These are phyloP conservation scores for Lepidurus arcticus DNA, from an alignment of 1,140 invertebrate genomes.

Conservation along the genomic window DNA sequence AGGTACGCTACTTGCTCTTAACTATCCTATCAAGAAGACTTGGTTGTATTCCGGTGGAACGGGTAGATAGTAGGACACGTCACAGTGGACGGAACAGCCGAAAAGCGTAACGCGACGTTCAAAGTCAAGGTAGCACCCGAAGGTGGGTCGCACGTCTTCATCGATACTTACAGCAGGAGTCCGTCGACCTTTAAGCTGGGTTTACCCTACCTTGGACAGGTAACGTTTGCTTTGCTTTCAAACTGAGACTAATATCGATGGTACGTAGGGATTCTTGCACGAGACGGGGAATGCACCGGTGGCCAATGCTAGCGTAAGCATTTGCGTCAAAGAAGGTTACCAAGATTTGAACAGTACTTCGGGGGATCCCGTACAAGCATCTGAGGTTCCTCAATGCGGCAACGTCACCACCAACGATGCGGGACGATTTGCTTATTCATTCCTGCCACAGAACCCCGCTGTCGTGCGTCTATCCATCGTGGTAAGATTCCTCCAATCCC, in stretches of 20 bases:
- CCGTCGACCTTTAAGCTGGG: slow-evolving; percentile 57
- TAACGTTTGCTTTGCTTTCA: slow-evolving; percentile 37
- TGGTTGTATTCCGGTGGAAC: neutral
- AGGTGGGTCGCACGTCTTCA: slow-evolving; percentile 42
- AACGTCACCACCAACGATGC: slow-evolving; percentile 42
- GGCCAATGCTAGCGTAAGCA: slow-evolving; percentile 40
- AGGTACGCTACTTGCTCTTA: neutral
- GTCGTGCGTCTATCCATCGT: slow-evolving; percentile 32
- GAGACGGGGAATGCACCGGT: slow-evolving; percentile 42
- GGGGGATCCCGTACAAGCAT: slow-evolving; percentile 26
- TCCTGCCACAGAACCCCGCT: slow-evolving; percentile 36
- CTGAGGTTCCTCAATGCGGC: slow-evolving; percentile 30
- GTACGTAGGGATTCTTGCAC: neutral
- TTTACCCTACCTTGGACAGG: slow-evolving; percentile 58
- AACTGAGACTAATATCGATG: neutral
- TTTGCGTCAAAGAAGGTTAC: slow-evolving; percentile 34
- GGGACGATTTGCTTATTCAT: slow-evolving; percentile 38
- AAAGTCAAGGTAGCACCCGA: neutral
- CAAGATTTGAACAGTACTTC: slow-evolving; percentile 31
- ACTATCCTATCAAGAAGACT: neutral
- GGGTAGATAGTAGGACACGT: neutral
- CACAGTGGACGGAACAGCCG: neutral
- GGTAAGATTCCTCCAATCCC: slow-evolving; percentile 24
- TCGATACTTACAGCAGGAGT: slow-evolving; percentile 38
- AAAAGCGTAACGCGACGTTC: neutral